Evolutionary conservation across 2,888 invertebrate species (phyloP).

Genomic region (Digitonthophagus gazella): DNA sequence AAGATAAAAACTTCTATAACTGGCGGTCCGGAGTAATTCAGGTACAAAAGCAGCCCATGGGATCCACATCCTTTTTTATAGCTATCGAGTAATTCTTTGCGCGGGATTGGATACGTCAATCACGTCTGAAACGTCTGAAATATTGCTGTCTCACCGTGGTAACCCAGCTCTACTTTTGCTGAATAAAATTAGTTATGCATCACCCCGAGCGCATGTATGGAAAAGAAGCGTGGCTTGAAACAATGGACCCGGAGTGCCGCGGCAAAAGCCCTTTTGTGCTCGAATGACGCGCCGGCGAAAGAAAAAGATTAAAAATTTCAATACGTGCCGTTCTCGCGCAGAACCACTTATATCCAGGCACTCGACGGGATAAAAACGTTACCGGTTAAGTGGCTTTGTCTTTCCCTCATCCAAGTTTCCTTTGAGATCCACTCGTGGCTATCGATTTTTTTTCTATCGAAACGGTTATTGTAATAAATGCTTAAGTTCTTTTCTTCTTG

Average conservation of each 20-base stretch:
- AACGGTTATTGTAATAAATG: neutral
- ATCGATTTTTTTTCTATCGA: neutral
- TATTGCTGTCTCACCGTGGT: neutral
- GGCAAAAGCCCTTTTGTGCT: conserved; percentile 8
- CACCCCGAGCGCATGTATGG: neutral
- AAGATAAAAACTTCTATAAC: conserved; percentile 42
- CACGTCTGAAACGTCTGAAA: neutral
- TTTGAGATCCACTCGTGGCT: neutral
- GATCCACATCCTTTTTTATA: neutral
- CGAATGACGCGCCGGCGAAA: conserved; percentile 2
- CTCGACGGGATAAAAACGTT: conserved; percentile 23
- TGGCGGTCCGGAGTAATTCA: conserved; percentile 16
- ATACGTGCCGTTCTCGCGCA: conserved; percentile 4
- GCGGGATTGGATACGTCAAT: neutral
- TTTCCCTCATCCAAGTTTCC: conserved; percentile 14
- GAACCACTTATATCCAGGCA: neutral
- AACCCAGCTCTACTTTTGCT: neutral
- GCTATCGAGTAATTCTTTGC: neutral
- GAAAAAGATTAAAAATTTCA: conserved; percentile 16
- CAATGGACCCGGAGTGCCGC: neutral
- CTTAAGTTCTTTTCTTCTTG: conserved; percentile 1
- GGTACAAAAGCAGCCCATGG: neutral
- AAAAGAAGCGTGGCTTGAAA: neutral
- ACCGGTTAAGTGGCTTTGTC: conserved; percentile 25
- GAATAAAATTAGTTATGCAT: neutral